Conservation (phyloP, 2,113 vertebrate species). For the Rhinichthys klamathensis region DNA sequence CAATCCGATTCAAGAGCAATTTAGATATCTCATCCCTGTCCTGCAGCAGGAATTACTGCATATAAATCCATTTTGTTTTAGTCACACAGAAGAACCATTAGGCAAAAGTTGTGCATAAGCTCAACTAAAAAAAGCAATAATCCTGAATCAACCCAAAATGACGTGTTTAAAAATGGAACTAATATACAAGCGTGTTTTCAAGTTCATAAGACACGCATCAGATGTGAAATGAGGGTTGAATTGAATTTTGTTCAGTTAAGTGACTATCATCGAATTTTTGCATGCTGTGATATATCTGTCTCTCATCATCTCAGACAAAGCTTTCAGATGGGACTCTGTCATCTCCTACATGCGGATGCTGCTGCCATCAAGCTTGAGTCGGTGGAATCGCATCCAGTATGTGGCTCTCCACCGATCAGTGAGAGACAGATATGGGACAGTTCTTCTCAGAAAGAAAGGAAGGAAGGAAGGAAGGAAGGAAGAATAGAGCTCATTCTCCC, state of each 20-base stretch:
- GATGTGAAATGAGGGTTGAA: background rate
- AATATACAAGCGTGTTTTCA: background rate
- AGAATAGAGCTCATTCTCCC: background rate
- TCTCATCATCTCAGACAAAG: background rate
- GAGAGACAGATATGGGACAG: background rate
- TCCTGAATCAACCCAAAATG: background rate
- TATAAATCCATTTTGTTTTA: background rate
- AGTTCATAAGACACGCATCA: background rate
- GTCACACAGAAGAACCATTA: background rate
- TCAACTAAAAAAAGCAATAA: background rate
- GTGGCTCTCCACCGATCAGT: background rate
- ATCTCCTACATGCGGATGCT: constrained; percentile 22
- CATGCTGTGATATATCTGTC: constrained; percentile 8
- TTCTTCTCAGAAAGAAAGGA: background rate
- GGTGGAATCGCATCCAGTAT: constrained; percentile 39
- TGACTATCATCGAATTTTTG: background rate
- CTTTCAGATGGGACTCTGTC: background rate
- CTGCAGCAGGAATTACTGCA: background rate
- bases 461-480: background rate
- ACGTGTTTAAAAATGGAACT: background rate
- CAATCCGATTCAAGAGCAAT: constrained; percentile 50
- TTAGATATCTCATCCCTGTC: constrained; percentile 37
- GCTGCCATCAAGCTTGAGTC: constrained; percentile 49
- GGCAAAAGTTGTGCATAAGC: background rate
- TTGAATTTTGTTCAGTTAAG: background rate